Evolutionary conservation across 2,797 vertebrate species (phyloP), one percentile per base, ranked within the genome.

Genomic region (Aselliscus stoliczkanus): DNA sequence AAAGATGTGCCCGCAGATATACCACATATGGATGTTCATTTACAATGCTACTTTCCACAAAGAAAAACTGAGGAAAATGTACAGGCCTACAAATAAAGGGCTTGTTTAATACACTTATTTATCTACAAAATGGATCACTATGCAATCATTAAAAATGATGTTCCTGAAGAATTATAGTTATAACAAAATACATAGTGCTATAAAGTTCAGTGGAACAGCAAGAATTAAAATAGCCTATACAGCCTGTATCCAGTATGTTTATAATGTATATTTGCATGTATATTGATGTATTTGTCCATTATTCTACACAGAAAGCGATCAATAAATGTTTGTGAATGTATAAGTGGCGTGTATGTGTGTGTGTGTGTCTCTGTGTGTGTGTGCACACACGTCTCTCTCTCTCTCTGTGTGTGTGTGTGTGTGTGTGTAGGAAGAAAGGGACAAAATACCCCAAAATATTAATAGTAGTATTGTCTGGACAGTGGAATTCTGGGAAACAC

Each of bases 141-240:
- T 72, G 4, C 50, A 94, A 56, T 60, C 70, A 95, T 70, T 94
- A 77, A 95, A 96, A 94, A 87, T 69, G 47, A 76, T 92, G 44
- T 64, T 72, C 50, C 67, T 34, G 4, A 90, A 90, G 67, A 93
- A 90, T 50, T 64, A 79, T 8, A 84, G 52, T 89, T 85, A 88
- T 37, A 56, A 18, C 18, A 87, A 94, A 96, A 77, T 81, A 23
- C 31, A 86, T 17, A 67, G 47, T 37, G 23, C n/a, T 29, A 80
- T 64, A 90, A 67, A 96, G n/a, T 75, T 56, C 79, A 50, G 20
- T 69, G 12, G 6, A 90, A 88, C 11, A 70, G 52, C 25, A 95
- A 84, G 27, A 69, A 10, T 7, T 39, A 67, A 88, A 87, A 83
- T 29, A 87, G 25, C 29, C 5, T 34, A 67, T 34, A 23, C 11